Evolutionary conservation across 2,888 invertebrate genomes (phyloP), one percentile per base, ranked within the genome.

Genomic region (Campoplex capitator): DNA sequence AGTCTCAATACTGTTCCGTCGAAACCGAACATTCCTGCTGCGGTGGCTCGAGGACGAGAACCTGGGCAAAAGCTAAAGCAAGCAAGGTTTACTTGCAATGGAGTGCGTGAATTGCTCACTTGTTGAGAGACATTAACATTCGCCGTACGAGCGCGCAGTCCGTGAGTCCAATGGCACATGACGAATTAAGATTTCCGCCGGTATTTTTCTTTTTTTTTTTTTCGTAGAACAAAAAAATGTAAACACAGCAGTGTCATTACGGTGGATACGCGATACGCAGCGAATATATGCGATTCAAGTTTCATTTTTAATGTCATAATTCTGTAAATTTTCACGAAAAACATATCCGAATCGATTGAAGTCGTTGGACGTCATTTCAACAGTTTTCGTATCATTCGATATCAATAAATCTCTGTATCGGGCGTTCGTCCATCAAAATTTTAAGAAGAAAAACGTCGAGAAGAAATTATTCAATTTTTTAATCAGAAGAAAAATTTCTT

Each of bases 1-100:
- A 67, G 67, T 42, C 18, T 48, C 51, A 23, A n/a, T 71, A 16
- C 51, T 28, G 51, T 32, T 32, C 18, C 51, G 71, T 48, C 32
- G 28, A 81, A 68, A 74, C 65, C 23, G 62, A 78, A 83, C 68
- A 86, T 78, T 83, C 79, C 32, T 71, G 32, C 45, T 42, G 0
- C 23, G 23, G 42, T 73, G 70, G 67, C 75, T 87, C 87, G 88
- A 88, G 88, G 88, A 88, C 88, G 83, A 65, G 67, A 83, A 54
- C 68, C 76, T 62, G 77, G 68, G 74, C 58, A 54, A 82, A 73
- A 70, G 58, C 87, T 68, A 7, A 32, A 9, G 85, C 84, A 77
- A 88, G 87, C 84, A 80, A 88, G 87, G 86, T 83, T 88, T 81
- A 83, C 85, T 88, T 75, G 86, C 83, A 79, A 81, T 73, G 68